Evolutionary conservation across 2,113 vertebrate species (phyloP), one percentile per base, ranked within the genome.

Genomic region (Podocnemis expansa): DNA sequence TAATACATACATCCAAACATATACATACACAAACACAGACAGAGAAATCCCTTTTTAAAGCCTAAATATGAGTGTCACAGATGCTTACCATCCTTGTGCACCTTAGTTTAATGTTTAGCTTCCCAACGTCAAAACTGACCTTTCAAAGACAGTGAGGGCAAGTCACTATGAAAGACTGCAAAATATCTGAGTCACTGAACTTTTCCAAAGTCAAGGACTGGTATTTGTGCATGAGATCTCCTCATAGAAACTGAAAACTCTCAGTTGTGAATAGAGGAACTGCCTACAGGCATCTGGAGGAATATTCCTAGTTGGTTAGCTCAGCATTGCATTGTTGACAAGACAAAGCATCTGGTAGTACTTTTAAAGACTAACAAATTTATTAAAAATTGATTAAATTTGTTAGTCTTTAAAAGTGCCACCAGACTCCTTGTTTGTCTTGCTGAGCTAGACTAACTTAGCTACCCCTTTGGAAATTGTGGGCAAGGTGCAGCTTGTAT

Each of bases 31-130:
- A n/a, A n/a, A n/a, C 24, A 43, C 70, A 75, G 22, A 43, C 11
- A 75, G 2, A 43, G 11, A 43, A 25, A 16, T n/a, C 31, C 21
- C 16, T 34, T 75, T 4, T 27, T 14, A 38, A 29, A 45, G 11
- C 43, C 80, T 17, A 6, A 56, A 63, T 51, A 13, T 29, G 31
- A 51, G 55, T 24, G 3, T 27, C 56, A 31, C 11, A 51, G 56
- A 31, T 1, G 7, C 27, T 38, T 31, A 10, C 7, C 27, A 38
- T 3, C 29, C 31, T 29, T 56, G 41, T 41, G 41, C 31, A 41
- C 11, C 27, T 58, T 43, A 73, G 84, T 34, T 82, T 93, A 91
- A 87, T 78, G 52, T 84, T 90, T 91, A 88, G 82, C 84, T 91
- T 27, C 54, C n/a, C 73, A 91, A 73, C 73, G 91, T 58, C 70